Base-by-base conservation (phyloP, 2,888 invertebrate species). In the Gymnocheta viridis region DNA sequence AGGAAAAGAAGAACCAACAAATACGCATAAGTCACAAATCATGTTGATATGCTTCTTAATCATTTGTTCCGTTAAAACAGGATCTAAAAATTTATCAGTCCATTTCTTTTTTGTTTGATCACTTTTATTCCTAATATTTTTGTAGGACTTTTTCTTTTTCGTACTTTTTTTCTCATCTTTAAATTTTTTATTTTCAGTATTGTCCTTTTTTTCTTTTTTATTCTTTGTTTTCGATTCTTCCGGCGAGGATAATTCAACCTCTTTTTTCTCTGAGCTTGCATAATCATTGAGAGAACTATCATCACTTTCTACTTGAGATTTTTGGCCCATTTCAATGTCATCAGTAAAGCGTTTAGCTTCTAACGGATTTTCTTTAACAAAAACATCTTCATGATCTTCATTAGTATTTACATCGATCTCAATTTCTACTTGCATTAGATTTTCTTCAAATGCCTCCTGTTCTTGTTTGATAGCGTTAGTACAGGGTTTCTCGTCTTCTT, bases 41-140 rank as follows among this genome's bases (percentile, higher is more conserved):
- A 92, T 89, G 12, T 90, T 89, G 79, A 92, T 90, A 69, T 90
- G 89, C 22, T 91, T 89, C 81, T 91, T 89, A 0, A 91, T 89
- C 24, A 92, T 87, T 10, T 89, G 76, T 69, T 84, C 76, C 19
- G 77, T 69, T 90, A 90, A 62, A 87, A 86, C 56, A 82, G 88
- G 22, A 87, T 88, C 38, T 87, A 88, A 32, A 64, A 78, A 51
- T 86, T 89, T 7, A 87, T 88, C 79, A 83, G 87, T 27, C 88
- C 87, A 72, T 44, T 73, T 64, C 47, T 79, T 77, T 51, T 73
- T 74, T 56, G 32, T 49, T 41, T 6, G 35, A 6, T 17, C 44
- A 2, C n/a, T 27, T 32, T 66, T 51, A 4, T 24, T 54, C 2
- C 41, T 66, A 49, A 17, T 22, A 12, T 19, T 41, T 67, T 44